Evolutionary conservation across 2,797 vertebrate species (phyloP).

Genomic region (Pipistrellus kuhlii): DNA sequence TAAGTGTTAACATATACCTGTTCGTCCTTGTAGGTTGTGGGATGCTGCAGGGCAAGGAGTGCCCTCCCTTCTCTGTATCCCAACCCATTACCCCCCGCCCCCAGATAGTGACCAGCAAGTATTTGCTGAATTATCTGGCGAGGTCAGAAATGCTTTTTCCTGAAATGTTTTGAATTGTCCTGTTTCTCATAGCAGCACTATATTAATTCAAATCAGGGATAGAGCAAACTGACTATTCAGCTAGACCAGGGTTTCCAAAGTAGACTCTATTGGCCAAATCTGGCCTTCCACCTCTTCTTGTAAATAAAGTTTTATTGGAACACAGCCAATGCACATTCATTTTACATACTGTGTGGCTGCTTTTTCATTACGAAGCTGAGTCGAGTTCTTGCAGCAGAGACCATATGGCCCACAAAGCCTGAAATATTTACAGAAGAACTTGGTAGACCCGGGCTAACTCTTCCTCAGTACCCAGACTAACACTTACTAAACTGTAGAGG

Average conservation of each 20-base stretch:
- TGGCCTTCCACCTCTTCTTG: not conserved
- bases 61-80: not conserved
- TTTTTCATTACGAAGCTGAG: not conserved
- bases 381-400: not conserved
- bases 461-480: not conserved
- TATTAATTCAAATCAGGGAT: conserved; percentile 5
- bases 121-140: not conserved
- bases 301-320: conserved; percentile 51
- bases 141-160: not conserved
- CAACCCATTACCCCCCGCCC: not conserved
- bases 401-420: conserved; percentile 9
- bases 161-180: not conserved
- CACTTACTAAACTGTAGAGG: conserved; percentile 9
- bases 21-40: not conserved
- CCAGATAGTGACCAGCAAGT: not conserved
- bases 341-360: not conserved
- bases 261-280: not conserved
- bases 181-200: not conserved
- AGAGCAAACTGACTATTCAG: not conserved
- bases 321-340: not conserved
- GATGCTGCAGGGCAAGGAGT: not conserved
- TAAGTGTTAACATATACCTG: not conserved
- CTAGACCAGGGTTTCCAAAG: not conserved
- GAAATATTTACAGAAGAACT: conserved; percentile 8
- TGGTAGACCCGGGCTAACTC: not conserved